These are phyloP conservation scores for Paralichthys olivaceus DNA, from an alignment of 2,113 vertebrate genomes.

Conservation along the genomic window DNA sequence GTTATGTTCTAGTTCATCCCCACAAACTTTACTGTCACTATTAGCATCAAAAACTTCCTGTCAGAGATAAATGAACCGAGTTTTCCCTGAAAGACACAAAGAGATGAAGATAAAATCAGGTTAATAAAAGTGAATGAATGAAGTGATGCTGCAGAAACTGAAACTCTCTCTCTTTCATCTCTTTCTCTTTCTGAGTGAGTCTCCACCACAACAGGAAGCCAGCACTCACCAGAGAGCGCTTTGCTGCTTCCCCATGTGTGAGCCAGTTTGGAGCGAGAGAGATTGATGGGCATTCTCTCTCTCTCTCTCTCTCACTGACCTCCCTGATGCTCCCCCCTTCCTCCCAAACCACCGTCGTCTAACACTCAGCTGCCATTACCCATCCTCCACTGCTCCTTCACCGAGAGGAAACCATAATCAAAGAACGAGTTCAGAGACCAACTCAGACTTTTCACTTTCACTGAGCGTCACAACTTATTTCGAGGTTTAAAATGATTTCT, in stretches of 20 bases:
- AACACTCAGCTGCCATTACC: conserved; percentile 67
- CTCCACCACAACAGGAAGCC: conserved; percentile 69
- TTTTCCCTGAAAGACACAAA: no score
- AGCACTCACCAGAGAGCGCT: conserved; percentile 64
- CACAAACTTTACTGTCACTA: no score
- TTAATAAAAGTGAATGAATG: no score
- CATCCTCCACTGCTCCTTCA: conserved; percentile 61
- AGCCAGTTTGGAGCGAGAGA: conserved; percentile 32
- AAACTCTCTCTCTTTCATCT: no score
- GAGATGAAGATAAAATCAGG: no score
- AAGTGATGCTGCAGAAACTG: no score
- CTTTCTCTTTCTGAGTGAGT: neutral
- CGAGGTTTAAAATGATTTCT: no score
- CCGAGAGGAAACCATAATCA: neutral
- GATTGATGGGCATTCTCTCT: conserved; percentile 51
- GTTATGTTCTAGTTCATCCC: no score
- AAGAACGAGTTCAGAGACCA: neutral
- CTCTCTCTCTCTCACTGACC: conserved; percentile 16
- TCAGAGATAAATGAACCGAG: no score
- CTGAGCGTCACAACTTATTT: neutral
- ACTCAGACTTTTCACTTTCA: neutral
- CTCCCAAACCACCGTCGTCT: conserved; percentile 33
- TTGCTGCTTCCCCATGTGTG: conserved; percentile 45
- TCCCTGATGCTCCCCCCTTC: neutral
- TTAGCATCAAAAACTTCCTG: no score